Evolutionary conservation across 2,113 vertebrate genomes (phyloP).

Genomic region (Siphamia tubifer): DNA sequence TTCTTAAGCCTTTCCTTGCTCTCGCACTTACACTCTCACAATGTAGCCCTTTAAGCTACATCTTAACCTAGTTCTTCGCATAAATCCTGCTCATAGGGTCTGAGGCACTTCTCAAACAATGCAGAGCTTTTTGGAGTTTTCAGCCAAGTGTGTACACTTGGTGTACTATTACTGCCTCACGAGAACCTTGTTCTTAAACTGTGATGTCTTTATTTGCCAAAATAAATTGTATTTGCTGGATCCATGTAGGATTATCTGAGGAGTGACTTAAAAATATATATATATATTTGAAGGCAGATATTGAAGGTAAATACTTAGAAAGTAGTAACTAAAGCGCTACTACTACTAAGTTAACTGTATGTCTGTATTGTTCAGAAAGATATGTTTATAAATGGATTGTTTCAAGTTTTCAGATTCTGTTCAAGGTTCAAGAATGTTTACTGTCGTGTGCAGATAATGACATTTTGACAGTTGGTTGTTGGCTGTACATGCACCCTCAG

Average conservation of each 20-base stretch:
- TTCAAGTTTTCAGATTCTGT: too few species aligned
- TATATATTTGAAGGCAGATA: neutral
- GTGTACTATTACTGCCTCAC: neutral
- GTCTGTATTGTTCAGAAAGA: too few species aligned
- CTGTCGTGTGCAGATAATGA: too few species aligned
- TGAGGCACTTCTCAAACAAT: conserved; percentile 45
- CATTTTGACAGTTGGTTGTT: too few species aligned
- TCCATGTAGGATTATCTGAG: neutral
- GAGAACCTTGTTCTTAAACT: neutral
- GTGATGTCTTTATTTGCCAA: neutral
- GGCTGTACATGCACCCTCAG: too few species aligned
- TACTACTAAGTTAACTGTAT: too few species aligned
- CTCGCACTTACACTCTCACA: conserved; percentile 56
- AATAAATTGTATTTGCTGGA: neutral
- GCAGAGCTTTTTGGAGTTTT: conserved; percentile 8
- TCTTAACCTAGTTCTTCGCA: conserved; percentile 73
- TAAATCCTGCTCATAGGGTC: conserved; percentile 63
- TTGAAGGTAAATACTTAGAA: neutral
- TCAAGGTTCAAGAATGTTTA: too few species aligned
- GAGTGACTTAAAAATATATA: neutral
- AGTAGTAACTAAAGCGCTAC: neutral
- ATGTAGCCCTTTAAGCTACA: conserved; percentile 68
- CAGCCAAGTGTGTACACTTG: conserved; percentile 19
- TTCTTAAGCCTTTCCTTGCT: conserved; percentile 3
- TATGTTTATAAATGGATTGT: too few species aligned